Percentiles rank a stretch among this genome's conserved stretches.
Conservation (phyloP, 2,797 vertebrate genomes). For the Sebastes dallii region DNA sequence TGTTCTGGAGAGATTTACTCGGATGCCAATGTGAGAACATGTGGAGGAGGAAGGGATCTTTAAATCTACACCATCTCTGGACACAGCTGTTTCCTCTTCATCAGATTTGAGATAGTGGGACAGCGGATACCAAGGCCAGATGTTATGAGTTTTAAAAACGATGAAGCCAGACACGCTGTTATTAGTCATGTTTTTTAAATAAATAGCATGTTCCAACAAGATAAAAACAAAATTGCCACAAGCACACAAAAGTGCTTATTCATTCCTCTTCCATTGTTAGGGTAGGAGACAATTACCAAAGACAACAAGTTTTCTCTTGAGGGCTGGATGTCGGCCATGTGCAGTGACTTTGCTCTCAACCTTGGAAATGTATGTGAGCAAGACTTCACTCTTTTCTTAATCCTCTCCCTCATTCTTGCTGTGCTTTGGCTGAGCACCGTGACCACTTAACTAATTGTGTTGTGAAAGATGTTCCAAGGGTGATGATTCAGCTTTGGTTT, state of each 20-base stretch:
- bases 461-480: constrained; percentile 65
- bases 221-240: background rate
- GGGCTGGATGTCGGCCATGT: constrained; percentile 51
- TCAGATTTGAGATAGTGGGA: constrained; percentile 48
- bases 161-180: constrained; percentile 12
- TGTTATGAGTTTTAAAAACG: constrained; percentile 38
- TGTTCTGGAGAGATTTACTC: constrained; percentile 16
- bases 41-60: constrained; percentile 17
- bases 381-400: constrained; percentile 54
- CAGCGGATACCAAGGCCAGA: constrained; percentile 33
- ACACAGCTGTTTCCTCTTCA: constrained; percentile 64
- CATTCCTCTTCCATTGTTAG: background rate
- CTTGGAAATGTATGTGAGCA: constrained; percentile 56
- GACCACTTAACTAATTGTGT: constrained; percentile 72
- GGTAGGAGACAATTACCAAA: constrained; percentile 29
- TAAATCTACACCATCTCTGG: constrained; percentile 36
- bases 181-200: constrained; percentile 1
- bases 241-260: background rate
- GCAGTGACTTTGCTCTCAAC: constrained; percentile 54
- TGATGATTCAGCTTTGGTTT: constrained; percentile 46
- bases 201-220: constrained; percentile 9
- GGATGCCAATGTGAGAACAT: constrained; percentile 19
- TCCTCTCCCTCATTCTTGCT: constrained; percentile 45
- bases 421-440: constrained; percentile 49
- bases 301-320: constrained; percentile 38